Evolutionary conservation across 37 sponge, comb jelly and placozoan genomes (phyloP).

Genomic region (Diacarnus erythraeanus): DNA sequence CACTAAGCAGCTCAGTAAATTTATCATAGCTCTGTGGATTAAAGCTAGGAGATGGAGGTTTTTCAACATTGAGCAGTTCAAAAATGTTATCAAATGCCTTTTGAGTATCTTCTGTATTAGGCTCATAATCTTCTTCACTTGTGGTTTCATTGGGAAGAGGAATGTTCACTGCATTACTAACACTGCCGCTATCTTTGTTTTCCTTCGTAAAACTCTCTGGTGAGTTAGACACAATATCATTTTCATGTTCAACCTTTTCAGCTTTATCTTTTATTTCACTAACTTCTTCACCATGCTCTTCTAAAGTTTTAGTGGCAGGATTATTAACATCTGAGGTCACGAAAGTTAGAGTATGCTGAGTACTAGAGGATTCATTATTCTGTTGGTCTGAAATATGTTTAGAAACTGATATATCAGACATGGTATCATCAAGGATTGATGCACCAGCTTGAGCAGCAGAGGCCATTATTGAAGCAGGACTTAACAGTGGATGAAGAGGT

Average conservation of each 20-base stretch:
- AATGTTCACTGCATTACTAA: neutral
- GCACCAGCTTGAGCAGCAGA: neutral
- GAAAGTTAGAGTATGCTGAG: neutral
- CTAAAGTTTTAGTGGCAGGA: no score
- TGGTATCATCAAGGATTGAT: neutral
- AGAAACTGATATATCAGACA: no score
- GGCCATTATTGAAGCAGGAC: conserved; percentile 5
- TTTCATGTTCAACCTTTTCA: no score
- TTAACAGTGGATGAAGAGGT: neutral
- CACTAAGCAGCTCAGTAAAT: conserved; percentile 9
- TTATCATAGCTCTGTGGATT: conserved; percentile 7
- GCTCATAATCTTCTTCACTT: conserved; percentile 5
- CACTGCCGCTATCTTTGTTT: neutral
- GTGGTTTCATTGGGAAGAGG: neutral
- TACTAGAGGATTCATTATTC: neutral
- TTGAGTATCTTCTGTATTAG: neutral
- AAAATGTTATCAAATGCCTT: conserved; percentile 1
- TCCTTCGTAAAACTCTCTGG: no score
- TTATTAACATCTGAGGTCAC: neutral
- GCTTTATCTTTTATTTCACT: no score
- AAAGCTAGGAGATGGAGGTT: neutral
- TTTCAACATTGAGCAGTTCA: conserved; percentile 11
- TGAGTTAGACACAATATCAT: no score
- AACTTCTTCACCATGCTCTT: no score
- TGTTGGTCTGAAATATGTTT: no score